Percentiles rank a stretch among this genome's conserved stretches.
Conservation (phyloP, 2,113 vertebrate genomes). For the Callorhinus ursinus region DNA sequence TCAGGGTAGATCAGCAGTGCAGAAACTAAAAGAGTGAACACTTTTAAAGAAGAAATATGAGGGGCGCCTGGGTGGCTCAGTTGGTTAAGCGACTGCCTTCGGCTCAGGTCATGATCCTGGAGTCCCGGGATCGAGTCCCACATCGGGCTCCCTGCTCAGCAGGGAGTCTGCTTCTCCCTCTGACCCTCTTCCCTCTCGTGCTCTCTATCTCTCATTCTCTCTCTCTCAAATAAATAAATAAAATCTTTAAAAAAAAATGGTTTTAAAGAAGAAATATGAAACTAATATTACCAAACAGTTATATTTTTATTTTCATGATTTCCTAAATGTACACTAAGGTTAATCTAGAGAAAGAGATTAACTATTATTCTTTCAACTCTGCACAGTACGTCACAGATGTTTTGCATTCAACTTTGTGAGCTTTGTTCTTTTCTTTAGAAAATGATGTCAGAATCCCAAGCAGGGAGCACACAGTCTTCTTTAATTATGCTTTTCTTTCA, state of each 20-base stretch:
- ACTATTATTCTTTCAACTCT: not conserved
- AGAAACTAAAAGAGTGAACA: not conserved
- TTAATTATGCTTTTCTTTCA: constrained; percentile 57
- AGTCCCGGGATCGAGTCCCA: no score
- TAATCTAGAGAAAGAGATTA: not conserved
- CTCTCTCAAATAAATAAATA: no score
- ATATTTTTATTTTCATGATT: not conserved
- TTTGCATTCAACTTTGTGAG: constrained; percentile 1
- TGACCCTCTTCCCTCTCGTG: no score
- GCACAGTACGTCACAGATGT: not conserved
- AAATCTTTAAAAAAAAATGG: no score
- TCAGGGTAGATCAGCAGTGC: not conserved
- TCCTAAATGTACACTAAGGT: not conserved
- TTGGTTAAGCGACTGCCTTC: no score
- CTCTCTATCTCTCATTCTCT: no score
- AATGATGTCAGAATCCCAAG: constrained; percentile 51
- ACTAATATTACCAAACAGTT: not conserved
- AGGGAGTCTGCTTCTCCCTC: no score
- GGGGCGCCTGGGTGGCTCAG: no score
- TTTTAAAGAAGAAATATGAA: not conserved
- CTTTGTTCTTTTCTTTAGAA: constrained; percentile 67
- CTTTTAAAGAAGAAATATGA: not conserved
- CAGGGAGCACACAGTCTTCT: constrained; percentile 53
- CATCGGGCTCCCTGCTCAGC: no score
- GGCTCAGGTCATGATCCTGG: no score